Conservation (phyloP, 2,888 invertebrate genomes). For the Calameuta idolon region DNA sequence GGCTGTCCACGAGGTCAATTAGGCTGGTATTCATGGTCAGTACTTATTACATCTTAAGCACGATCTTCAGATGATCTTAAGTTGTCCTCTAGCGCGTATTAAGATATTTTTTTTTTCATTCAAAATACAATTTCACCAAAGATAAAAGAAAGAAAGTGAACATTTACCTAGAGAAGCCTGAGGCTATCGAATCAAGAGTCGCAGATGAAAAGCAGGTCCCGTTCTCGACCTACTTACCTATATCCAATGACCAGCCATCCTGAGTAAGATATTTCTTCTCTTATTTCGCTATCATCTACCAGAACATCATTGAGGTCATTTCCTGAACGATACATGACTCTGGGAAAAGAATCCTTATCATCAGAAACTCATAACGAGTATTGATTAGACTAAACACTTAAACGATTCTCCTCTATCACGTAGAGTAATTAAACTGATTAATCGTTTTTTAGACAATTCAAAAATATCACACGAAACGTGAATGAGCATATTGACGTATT, state of each 20-base stretch:
- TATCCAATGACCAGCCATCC: neutral
- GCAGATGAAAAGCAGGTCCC: conserved; percentile 62
- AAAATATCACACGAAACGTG: neutral
- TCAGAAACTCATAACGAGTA: neutral
- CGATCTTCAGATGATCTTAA: no score
- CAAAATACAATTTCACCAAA: neutral
- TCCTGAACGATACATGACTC: neutral
- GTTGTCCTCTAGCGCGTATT: no score
- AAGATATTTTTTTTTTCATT: neutral
- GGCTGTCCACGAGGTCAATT: neutral
- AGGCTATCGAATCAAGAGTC: neutral
- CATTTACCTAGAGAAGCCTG: neutral
- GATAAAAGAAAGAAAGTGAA: neutral
- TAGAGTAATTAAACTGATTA: neutral
- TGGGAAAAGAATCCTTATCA: neutral
- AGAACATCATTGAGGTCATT: neutral
- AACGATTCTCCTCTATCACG: neutral
- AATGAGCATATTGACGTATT: neutral
- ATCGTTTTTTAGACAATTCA: neutral
- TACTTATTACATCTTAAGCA: no score
- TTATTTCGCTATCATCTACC: neutral
- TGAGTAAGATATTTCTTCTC: neutral
- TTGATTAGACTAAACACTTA: neutral
- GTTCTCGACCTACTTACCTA: conserved; percentile 61
- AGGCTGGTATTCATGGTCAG: no score